Evolutionary conservation across 2,888 invertebrate species (phyloP).

Genomic region (Aphrophora alni): DNA sequence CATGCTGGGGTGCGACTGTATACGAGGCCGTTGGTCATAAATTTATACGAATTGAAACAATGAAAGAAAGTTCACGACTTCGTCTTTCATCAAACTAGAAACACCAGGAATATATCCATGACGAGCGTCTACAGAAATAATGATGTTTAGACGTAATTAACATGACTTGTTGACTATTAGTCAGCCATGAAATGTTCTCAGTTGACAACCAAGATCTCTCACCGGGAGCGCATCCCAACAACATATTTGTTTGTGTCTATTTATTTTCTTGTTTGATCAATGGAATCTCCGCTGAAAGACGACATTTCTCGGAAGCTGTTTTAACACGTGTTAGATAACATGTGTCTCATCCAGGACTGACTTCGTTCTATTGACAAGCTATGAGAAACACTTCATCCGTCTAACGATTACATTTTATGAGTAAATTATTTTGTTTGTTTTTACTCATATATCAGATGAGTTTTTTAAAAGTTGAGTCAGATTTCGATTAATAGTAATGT

Average conservation of each 20-base stretch:
- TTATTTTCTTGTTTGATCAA: neutral
- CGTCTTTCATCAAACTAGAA: no score
- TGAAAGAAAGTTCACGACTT: no score
- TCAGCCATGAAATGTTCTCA: neutral
- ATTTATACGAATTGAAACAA: no score
- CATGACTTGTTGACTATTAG: neutral
- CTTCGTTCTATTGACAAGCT: neutral
- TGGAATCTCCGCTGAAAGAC: conserved; percentile 1
- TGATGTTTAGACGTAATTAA: neutral
- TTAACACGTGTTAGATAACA: neutral
- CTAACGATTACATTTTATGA: neutral
- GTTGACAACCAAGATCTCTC: neutral
- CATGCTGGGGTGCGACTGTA: no score
- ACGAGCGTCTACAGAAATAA: neutral
- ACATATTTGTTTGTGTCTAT: neutral
- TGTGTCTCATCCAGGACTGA: neutral
- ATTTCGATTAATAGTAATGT: no score
- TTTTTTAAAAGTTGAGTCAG: no score
- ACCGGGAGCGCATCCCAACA: neutral
- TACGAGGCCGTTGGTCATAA: no score
- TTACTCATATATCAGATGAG: no score
- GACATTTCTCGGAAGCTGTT: neutral
- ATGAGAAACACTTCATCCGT: neutral
- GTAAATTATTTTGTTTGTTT: neutral
- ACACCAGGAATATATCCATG: no score